Evolutionary conservation across 2,113 vertebrate species (phyloP).

Genomic region (Lethenteron reissneri): DNA sequence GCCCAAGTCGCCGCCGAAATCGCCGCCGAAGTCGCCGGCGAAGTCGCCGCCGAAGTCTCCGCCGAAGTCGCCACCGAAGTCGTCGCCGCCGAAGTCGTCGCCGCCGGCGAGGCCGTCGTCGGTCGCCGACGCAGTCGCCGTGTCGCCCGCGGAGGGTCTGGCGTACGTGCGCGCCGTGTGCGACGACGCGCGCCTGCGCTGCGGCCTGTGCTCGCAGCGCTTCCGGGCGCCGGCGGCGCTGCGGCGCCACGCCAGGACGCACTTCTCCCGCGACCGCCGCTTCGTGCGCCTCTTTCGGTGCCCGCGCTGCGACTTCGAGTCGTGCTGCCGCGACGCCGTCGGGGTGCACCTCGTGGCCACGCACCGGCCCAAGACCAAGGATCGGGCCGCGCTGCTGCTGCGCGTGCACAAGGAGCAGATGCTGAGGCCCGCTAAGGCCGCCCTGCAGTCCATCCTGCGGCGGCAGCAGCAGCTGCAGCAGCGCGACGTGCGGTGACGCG

Average conservation of each 20-base stretch:
- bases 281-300: conserved; percentile 2
- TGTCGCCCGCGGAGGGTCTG: too few species aligned
- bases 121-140: too few species aligned
- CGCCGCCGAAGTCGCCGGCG: too few species aligned
- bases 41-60: too few species aligned
- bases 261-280: conserved; percentile 4
- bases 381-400: background rate
- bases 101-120: too few species aligned
- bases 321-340: background rate
- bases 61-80: too few species aligned
- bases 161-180: background rate
- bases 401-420: background rate
- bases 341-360: background rate
- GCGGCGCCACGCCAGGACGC: background rate
- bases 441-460: too few species aligned
- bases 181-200: background rate
- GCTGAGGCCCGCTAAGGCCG: background rate
- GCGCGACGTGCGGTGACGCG: too few species aligned
- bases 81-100: too few species aligned
- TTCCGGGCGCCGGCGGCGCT: conserved; percentile 3
- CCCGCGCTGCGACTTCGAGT: background rate
- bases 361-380: background rate
- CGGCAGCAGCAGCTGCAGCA: too few species aligned
- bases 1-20: too few species aligned
- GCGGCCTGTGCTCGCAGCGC: background rate